A percentile compares a stretch with the other conserved stretches of the same genome.
Conservation (phyloP, 2,888 invertebrate species). For the Clanis bilineata region DNA sequence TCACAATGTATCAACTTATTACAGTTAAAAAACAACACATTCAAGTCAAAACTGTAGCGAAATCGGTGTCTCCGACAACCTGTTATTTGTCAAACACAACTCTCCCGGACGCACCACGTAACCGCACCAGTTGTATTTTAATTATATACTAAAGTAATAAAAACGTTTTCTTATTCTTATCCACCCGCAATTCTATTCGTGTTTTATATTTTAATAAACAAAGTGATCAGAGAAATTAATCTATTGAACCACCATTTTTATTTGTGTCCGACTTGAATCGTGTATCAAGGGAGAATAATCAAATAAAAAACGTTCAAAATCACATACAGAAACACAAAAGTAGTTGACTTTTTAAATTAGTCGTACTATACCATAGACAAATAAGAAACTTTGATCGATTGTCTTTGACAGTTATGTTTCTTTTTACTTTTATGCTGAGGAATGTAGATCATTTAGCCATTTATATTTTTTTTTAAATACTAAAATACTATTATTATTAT, state of each 20-base stretch:
- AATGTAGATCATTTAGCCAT: not conserved
- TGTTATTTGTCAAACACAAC: slow-evolving; percentile 78
- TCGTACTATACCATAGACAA: slow-evolving; percentile 49
- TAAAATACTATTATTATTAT: no score
- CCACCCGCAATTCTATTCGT: slow-evolving; percentile 38
- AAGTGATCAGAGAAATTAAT: slow-evolving; percentile 64
- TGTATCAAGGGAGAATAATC: slow-evolving; percentile 42
- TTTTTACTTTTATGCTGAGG: not conserved
- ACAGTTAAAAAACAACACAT: slow-evolving; percentile 59
- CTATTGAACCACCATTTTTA: slow-evolving; percentile 80
- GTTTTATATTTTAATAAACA: slow-evolving; percentile 54
- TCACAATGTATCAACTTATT: slow-evolving; percentile 38
- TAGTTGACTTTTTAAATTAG: slow-evolving; percentile 34
- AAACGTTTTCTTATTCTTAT: slow-evolving; percentile 45
- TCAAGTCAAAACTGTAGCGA: slow-evolving; percentile 65
- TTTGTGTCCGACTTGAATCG: slow-evolving; percentile 74
- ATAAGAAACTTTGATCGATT: not conserved
- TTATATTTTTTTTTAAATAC: not conserved
- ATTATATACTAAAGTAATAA: slow-evolving; percentile 40
- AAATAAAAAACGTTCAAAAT: slow-evolving; percentile 31
- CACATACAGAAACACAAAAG: slow-evolving; percentile 19
- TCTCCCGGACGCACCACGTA: slow-evolving; percentile 63
- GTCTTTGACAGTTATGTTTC: not conserved
- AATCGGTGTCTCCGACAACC: slow-evolving; percentile 80
- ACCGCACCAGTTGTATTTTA: slow-evolving; percentile 53